phyloP scores from a whole-genome alignment of 2,113 vertebrate genomes.

The Neodon shergylaensis region DNA sequence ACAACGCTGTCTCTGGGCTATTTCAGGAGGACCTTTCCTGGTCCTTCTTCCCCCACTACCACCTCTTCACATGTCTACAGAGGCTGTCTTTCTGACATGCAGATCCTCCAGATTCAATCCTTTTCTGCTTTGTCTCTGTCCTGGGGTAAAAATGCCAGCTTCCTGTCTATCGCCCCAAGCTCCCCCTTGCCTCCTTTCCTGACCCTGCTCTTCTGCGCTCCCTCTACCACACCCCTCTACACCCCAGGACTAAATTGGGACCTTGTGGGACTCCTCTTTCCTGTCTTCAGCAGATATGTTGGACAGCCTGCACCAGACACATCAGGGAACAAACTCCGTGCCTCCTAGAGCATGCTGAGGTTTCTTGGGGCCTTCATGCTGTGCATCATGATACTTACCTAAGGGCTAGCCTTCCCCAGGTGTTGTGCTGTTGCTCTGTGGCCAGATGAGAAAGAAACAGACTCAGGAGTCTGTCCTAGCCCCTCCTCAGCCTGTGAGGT shows the following conservation, averaged over 20 bases:
- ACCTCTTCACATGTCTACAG: neutral
- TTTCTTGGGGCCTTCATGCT: neutral
- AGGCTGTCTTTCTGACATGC: neutral
- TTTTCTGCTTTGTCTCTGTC: neutral
- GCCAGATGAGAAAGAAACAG: neutral
- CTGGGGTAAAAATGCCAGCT: neutral
- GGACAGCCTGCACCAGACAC: neutral
- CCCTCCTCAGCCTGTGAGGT: neutral
- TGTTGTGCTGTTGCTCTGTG: neutral
- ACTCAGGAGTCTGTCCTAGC: neutral
- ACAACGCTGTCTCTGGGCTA: neutral
- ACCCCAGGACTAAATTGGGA: accelerated
- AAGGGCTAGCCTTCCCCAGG: neutral
- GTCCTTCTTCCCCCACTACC: neutral
- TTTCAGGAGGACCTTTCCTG: neutral
- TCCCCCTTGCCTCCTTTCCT: neutral
- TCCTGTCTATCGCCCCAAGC: neutral
- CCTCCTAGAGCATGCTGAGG: neutral
- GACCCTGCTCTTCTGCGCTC: neutral
- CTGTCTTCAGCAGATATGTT: neutral
- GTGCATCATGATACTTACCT: neutral
- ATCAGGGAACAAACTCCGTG: neutral
- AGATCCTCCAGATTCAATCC: neutral
- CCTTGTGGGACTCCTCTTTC: neutral
- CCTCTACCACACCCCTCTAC: accelerated